Conservation (phyloP, 1,140 invertebrate genomes). For the Pogonomyrmex barbatus region DNA sequence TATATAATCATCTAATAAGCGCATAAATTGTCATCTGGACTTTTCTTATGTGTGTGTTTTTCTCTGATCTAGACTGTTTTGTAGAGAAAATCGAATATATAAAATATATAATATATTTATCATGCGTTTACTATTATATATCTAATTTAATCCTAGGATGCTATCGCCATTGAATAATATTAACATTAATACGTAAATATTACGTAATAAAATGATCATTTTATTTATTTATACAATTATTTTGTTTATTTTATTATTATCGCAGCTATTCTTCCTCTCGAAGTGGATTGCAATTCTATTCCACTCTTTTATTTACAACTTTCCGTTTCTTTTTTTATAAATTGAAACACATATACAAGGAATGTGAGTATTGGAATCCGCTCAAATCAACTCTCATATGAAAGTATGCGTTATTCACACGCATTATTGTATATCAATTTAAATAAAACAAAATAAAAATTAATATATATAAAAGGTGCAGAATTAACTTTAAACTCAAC, state of each 20-base stretch:
- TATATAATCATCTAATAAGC: slow-evolving; percentile 52
- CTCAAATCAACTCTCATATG: too few relatives aligned
- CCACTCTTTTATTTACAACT: too few relatives aligned
- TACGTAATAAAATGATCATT: neutral
- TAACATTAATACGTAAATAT: neutral
- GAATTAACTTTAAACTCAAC: neutral
- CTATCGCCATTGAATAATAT: neutral
- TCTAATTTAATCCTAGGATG: slow-evolving; percentile 54
- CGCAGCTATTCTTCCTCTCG: too few relatives aligned
- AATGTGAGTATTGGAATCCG: too few relatives aligned
- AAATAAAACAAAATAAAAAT: neutral
- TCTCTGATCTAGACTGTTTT: slow-evolving; percentile 22
- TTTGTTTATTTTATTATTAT: too few relatives aligned
- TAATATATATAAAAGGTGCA: neutral
- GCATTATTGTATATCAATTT: neutral
- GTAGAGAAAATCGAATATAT: slow-evolving; percentile 25
- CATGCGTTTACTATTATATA: slow-evolving; percentile 11
- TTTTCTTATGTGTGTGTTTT: slow-evolving; percentile 3
- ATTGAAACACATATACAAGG: too few relatives aligned
- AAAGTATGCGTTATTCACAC: too few relatives aligned
- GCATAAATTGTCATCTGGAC: slow-evolving; percentile 53
- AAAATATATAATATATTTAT: slow-evolving; percentile 46
- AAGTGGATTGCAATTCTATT: too few relatives aligned
- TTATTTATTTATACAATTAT: neutral
- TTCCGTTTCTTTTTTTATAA: too few relatives aligned